Evolutionary conservation across 1,140 invertebrate genomes (phyloP).

Genomic region (Drosophila pandora): DNA sequence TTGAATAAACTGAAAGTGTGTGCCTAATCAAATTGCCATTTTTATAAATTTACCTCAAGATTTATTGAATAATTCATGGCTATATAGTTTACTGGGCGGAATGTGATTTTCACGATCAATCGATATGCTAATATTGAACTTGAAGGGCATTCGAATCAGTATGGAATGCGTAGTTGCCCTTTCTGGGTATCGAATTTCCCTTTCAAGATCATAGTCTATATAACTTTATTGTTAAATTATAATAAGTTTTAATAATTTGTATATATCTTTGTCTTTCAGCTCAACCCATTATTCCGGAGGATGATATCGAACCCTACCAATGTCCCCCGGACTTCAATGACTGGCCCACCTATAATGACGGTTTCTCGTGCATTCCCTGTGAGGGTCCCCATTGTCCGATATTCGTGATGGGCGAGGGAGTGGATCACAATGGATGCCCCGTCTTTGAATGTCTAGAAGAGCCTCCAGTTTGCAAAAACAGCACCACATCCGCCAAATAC

Average conservation of each 20-base stretch:
- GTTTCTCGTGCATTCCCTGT: background rate
- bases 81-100: constrained; percentile 22
- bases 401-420: background rate
- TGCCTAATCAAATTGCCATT: constrained; percentile 76
- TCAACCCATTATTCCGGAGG: constrained; percentile 16
- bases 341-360: background rate
- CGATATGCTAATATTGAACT: constrained; percentile 40
- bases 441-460: background rate
- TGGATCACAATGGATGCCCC: background rate
- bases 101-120: constrained; percentile 37
- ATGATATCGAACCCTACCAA: background rate
- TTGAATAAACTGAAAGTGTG: constrained; percentile 33
- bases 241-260: background rate
- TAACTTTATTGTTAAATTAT: background rate
- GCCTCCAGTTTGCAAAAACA: background rate
- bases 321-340: constrained; percentile 3
- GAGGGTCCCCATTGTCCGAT: background rate
- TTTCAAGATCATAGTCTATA: background rate
- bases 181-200: constrained; percentile 2
- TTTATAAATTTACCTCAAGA: constrained; percentile 72
- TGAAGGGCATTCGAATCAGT: constrained; percentile 41
- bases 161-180: background rate
- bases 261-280: constrained; percentile 1
- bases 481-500: background rate
- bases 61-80: constrained; percentile 56